Evolutionary conservation across 1,140 invertebrate species (phyloP), one percentile per base, ranked within the genome.

Genomic region (Venturia canescens): DNA sequence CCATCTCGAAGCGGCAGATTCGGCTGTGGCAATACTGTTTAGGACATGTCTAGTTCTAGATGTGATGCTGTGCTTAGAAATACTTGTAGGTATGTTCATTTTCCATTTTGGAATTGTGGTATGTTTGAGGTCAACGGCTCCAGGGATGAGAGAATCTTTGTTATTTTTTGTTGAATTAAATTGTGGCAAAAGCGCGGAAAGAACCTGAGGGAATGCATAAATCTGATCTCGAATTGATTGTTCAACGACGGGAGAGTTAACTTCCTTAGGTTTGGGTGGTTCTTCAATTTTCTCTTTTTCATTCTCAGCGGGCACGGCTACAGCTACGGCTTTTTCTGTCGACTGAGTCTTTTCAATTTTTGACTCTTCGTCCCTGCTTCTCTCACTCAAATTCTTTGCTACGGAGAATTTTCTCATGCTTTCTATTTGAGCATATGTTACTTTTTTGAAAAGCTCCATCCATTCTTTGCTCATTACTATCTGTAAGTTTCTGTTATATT

Each of bases 31-130:
- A 48, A 97, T 92, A 23, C 94, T 94, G 18, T 93, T 93, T 78
- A 96, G 93, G 48, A 97, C 92, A 84, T 95, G 94, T 76, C 92
- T 93, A 11, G 95, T 96, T 83, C 95, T 92, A 1, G 94, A 94
- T 57, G 93, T 88, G 79, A 96, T 94, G 72, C 93, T 93, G 69
- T 93, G 92, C 91, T 94, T 91, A 0, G 92, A 92, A 78, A 92
- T 79, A 85, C 76, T 88, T 26, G 34, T 81, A 23, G 88, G 83
- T 27, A 89, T 75, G 82, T 89, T 90, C 26, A 83, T 84, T 72
- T 92, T 92, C 92, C 92, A 92, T 48, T 91, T 92, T 63, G 91
- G 91, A 31, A 85, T 72, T 6, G 84, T 57, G 1, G 29, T 13
- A 18, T 1, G 11, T 69, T 69, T 69, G 66, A 31, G 2, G 23